These are phyloP conservation scores for Lineus longissimus DNA, from an alignment of 1,140 invertebrate species.

Conservation along the genomic window DNA sequence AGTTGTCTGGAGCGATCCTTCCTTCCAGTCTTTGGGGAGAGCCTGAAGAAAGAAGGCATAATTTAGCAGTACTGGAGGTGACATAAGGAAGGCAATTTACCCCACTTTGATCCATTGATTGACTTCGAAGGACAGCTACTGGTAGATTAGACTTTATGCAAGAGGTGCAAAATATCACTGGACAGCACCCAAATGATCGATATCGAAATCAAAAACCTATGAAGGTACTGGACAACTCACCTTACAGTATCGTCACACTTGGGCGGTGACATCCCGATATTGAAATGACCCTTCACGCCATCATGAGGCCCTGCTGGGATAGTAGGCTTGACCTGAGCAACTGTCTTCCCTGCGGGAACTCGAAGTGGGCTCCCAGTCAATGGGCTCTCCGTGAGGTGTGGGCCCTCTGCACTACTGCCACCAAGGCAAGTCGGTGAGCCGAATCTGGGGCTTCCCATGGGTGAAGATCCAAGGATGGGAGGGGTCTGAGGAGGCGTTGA, in stretches of 20 bases:
- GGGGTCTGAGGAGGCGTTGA: conserved; percentile 22
- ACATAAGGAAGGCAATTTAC: not conserved
- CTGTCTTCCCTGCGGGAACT: not conserved
- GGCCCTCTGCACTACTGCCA: conserved; percentile 44
- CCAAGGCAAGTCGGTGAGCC: not conserved
- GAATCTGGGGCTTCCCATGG: not conserved
- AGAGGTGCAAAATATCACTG: no score
- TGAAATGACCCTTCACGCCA: conserved; percentile 59
- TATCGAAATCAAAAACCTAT: no score
- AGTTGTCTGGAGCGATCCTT: conserved; percentile 59
- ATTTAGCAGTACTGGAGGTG: not conserved
- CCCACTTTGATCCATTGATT: no score
- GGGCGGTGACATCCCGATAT: conserved; percentile 58
- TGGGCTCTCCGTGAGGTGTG: not conserved
- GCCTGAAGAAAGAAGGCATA: conserved; percentile 33
- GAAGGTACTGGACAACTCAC: not conserved
- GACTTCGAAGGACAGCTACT: no score
- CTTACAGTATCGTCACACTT: conserved; percentile 19
- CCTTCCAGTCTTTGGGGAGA: conserved; percentile 63
- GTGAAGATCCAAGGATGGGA: conserved; percentile 13
- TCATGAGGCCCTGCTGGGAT: conserved; percentile 70
- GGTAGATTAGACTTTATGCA: no score
- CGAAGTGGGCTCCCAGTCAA: not conserved
- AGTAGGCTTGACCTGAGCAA: not conserved
- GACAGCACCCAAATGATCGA: no score